Conservation (phyloP, 2,888 invertebrate species). For the Frankliniella fusca region DNA sequence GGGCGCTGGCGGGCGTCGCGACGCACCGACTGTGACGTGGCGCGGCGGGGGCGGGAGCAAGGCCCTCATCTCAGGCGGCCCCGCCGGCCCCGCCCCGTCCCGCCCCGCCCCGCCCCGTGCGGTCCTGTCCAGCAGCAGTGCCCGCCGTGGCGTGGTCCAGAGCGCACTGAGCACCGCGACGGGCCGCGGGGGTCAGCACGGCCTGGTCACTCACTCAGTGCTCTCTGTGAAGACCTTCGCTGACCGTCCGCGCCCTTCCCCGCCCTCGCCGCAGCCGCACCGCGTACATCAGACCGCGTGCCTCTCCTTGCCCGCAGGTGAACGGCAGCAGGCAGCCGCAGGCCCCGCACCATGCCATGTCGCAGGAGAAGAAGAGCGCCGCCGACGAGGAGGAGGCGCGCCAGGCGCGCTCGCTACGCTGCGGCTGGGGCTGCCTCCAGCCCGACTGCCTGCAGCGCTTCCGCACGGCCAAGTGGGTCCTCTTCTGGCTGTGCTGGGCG, state of each 20-base stretch:
- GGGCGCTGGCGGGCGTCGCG: too few relatives aligned
- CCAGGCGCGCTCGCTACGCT: slow-evolving; percentile 44
- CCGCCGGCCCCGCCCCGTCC: neutral
- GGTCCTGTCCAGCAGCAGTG: neutral
- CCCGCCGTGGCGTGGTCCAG: neutral
- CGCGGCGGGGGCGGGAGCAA: neutral
- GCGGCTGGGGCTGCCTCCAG: slow-evolving; percentile 64
- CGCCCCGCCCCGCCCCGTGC: neutral
- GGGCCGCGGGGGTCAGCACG: neutral
- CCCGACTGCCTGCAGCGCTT: slow-evolving; percentile 65
- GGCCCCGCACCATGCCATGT: neutral
- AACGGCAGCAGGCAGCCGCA: neutral
- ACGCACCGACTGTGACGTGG: too few relatives aligned
- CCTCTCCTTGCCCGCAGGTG: neutral
- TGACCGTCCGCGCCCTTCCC: too few relatives aligned
- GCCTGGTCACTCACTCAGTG: neutral
- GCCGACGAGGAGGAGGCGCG: neutral
- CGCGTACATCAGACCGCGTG: too few relatives aligned
- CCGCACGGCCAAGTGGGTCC: slow-evolving; percentile 70
- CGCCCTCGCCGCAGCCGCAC: too few relatives aligned
- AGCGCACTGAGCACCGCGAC: neutral
- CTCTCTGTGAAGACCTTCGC: too few relatives aligned
- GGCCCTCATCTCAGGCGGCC: neutral
- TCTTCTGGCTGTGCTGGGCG: slow-evolving; percentile 77
- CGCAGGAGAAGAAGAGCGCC: neutral